These are phyloP conservation scores for Parascotia fuliginaria DNA, from an alignment of 2,888 invertebrate genomes.

Conservation along the genomic window DNA sequence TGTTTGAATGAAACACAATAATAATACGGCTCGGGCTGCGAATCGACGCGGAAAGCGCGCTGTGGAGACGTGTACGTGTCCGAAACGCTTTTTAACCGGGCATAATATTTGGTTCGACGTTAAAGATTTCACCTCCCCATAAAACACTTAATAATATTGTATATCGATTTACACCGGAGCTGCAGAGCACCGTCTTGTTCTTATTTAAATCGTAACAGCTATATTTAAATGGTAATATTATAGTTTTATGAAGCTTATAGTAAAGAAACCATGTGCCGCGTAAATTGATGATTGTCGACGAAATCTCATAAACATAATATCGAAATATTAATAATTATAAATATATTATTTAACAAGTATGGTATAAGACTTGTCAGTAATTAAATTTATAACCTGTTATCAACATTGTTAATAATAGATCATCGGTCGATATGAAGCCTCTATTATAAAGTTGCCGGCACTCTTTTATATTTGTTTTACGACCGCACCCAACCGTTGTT, in stretches of 20 bases:
- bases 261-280: not conserved
- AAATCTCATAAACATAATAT: not conserved
- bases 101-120: slow-evolving; percentile 54
- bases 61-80: slow-evolving; percentile 58
- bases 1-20: slow-evolving; percentile 81
- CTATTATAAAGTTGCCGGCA: slow-evolving; percentile 56
- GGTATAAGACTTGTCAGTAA: slow-evolving; percentile 29
- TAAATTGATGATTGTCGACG: not conserved
- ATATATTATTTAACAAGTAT: slow-evolving; percentile 24
- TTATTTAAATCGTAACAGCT: slow-evolving; percentile 24
- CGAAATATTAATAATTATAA: slow-evolving; percentile 12
- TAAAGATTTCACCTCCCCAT: slow-evolving; percentile 65
- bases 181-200: slow-evolving; percentile 16
- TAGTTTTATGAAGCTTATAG: slow-evolving; percentile 10
- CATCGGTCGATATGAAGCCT: slow-evolving; percentile 49
- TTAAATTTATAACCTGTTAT: slow-evolving; percentile 49
- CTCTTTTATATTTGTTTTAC: slow-evolving; percentile 47
- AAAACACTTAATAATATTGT: slow-evolving; percentile 69
- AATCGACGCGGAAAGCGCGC: slow-evolving; percentile 62
- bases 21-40: slow-evolving; percentile 63
- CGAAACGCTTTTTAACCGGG: slow-evolving; percentile 57
- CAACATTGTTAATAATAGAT: slow-evolving; percentile 51
- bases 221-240: slow-evolving; percentile 16
- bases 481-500: slow-evolving; percentile 9
- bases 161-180: slow-evolving; percentile 45